Conservation (phyloP, 1,140 invertebrate species). For the Diorhabda carinulata region DNA sequence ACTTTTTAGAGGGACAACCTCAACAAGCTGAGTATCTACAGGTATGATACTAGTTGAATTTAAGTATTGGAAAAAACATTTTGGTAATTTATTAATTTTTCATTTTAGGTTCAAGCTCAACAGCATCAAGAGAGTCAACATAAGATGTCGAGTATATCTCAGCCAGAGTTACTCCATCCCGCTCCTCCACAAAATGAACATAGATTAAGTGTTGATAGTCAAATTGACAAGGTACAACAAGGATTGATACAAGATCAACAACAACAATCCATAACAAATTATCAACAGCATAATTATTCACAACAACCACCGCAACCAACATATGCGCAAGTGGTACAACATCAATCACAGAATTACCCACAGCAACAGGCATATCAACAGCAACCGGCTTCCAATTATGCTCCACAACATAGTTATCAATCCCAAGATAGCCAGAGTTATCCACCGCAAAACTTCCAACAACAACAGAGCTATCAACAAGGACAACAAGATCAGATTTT, state of each 20-base stretch:
- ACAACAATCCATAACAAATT: slow-evolving; percentile 46
- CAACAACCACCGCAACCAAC: slow-evolving; percentile 24
- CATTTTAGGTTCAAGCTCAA: slow-evolving; percentile 7
- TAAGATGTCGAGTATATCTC: slow-evolving; percentile 34
- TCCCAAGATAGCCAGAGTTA: slow-evolving; percentile 12
- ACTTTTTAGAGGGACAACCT: slow-evolving; percentile 35
- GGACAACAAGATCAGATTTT: slow-evolving; percentile 19
- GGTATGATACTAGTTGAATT: slow-evolving; percentile 21
- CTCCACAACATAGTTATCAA: slow-evolving; percentile 16
- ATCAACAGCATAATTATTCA: slow-evolving; percentile 34
- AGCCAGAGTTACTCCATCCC: slow-evolving; percentile 41
- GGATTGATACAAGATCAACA: slow-evolving; percentile 30
- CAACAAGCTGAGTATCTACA: slow-evolving; percentile 41
- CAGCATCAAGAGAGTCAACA: slow-evolving; percentile 23
- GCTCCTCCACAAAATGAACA: slow-evolving; percentile 34
- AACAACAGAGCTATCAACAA: slow-evolving; percentile 23
- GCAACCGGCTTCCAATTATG: slow-evolving; percentile 12
- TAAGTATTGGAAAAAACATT: too few species aligned
- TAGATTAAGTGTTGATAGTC: slow-evolving; percentile 42
- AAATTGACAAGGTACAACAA: slow-evolving; percentile 37
- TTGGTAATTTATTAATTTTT: background rate
- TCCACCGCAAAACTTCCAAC: slow-evolving; percentile 20
- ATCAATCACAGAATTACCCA: slow-evolving; percentile 33
- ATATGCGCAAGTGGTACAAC: slow-evolving; percentile 25
- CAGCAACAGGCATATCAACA: slow-evolving; percentile 28